phyloP scores from a whole-genome alignment of 2,113 vertebrate genomes.

The Indicator indicator region DNA sequence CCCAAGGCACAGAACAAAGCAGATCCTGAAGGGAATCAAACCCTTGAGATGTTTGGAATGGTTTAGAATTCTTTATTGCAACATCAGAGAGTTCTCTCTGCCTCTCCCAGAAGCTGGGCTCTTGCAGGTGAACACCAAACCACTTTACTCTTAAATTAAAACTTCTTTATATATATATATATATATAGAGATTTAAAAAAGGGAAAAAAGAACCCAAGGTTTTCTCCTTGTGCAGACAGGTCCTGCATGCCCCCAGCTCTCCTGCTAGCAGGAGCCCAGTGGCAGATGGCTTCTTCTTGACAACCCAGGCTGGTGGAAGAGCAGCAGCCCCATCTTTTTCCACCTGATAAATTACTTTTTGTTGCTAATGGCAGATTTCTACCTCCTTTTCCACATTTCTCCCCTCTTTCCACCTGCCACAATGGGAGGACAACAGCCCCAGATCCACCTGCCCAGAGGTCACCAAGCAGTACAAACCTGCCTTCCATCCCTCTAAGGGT shows the following conservation, averaged over 20 bases:
- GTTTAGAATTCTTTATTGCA: constrained; percentile 67
- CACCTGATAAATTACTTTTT: neutral
- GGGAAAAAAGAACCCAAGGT: neutral
- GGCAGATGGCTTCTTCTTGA: neutral
- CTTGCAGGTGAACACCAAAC: neutral
- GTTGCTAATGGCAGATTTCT: neutral
- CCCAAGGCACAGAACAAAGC: neutral
- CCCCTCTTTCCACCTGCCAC: neutral
- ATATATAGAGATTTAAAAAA: too few species aligned
- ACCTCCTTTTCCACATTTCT: neutral
- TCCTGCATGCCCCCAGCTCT: neutral
- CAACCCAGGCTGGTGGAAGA: neutral
- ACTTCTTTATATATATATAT: neutral
- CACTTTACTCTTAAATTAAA: constrained; percentile 63
- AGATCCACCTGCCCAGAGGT: neutral
- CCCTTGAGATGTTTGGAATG: rapidly evolving
- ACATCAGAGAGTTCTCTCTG: neutral
- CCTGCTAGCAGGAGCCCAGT: neutral
- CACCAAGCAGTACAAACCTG: neutral
- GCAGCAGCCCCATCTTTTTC: constrained; percentile 1
- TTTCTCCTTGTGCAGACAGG: neutral
- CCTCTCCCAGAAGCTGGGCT: constrained; percentile 8
- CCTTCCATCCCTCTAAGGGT: neutral
- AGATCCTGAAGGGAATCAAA: neutral
- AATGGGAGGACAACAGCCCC: neutral